These are phyloP conservation scores for Chymomyza costata DNA, from an alignment of 1,140 invertebrate genomes.

Conservation along the genomic window DNA sequence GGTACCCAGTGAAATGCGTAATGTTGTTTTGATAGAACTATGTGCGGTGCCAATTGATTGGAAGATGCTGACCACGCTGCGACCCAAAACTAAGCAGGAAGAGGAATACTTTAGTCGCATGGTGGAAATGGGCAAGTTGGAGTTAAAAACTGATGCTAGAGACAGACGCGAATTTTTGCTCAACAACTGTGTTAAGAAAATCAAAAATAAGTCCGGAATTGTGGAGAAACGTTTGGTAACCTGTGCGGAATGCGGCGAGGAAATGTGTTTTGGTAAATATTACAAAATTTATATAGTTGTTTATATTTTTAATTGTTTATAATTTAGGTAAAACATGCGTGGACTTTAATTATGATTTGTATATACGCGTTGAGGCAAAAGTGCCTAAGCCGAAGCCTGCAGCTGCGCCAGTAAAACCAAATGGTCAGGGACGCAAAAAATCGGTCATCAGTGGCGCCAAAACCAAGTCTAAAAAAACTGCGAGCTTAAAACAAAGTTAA, in stretches of 20 bases:
- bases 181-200: slow-evolving; percentile 82
- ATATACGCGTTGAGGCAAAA: slow-evolving; percentile 71
- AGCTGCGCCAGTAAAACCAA: slow-evolving; percentile 53
- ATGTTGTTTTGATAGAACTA: slow-evolving; percentile 82
- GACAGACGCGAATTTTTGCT: slow-evolving; percentile 80
- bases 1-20: slow-evolving; percentile 87
- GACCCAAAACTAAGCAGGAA: slow-evolving; percentile 87
- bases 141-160: slow-evolving; percentile 81
- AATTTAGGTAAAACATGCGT: slow-evolving; percentile 75
- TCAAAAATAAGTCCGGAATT: slow-evolving; percentile 86
- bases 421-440: slow-evolving; percentile 73
- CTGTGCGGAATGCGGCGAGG: slow-evolving; percentile 88
- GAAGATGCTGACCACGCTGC: slow-evolving; percentile 91
- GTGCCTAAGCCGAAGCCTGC: slow-evolving; percentile 54
- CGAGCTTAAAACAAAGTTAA: too few relatives aligned
- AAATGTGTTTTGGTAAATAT: slow-evolving; percentile 85
- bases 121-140: slow-evolving; percentile 87
- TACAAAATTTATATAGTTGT: neutral
- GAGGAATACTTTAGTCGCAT: slow-evolving; percentile 91
- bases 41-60: slow-evolving; percentile 92
- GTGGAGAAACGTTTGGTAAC: slow-evolving; percentile 84
- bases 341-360: slow-evolving; percentile 77
- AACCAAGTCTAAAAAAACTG: slow-evolving; percentile 48
- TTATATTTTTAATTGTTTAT: slow-evolving; percentile 6
- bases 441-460: slow-evolving; percentile 84